Conservation (phyloP, 2,113 vertebrate genomes). For the Nothoprocta perdicaria region DNA sequence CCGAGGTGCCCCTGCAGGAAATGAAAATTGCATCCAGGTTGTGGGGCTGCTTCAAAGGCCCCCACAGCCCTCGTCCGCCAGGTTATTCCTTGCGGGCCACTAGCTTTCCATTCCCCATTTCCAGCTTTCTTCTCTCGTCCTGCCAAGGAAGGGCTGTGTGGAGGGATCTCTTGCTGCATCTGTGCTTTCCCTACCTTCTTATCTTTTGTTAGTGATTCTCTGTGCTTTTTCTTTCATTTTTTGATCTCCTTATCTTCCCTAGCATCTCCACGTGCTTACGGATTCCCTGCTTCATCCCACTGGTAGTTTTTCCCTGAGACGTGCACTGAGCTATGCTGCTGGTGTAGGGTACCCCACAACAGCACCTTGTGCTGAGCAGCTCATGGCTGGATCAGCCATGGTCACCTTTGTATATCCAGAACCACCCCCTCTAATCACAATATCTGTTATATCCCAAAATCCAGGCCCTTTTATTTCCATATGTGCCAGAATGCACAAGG, state of each 20-base stretch:
- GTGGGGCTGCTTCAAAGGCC: constrained; percentile 35
- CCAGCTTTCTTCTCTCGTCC: neutral
- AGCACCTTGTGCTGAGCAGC: neutral
- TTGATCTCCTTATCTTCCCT: neutral
- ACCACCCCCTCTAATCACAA: constrained; percentile 10
- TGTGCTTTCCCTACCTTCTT: neutral
- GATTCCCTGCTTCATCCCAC: neutral
- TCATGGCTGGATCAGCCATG: neutral
- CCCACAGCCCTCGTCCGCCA: neutral
- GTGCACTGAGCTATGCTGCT: accelerated
- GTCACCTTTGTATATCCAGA: neutral
- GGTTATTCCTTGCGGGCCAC: accelerated
- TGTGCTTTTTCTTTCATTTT: neutral
- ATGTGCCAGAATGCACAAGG: constrained; percentile 47
- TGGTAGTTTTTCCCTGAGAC: neutral
- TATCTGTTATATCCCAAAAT: neutral
- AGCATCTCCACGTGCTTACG: neutral
- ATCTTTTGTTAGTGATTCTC: neutral
- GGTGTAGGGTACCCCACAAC: neutral
- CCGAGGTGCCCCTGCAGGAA: constrained; percentile 20
- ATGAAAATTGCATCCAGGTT: constrained; percentile 24
- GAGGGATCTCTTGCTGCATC: neutral
- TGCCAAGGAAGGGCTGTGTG: neutral
- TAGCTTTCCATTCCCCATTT: neutral
- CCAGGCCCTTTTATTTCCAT: neutral